Base-by-base conservation (phyloP, 2,113 vertebrate species). In the Tursiops truncatus region DNA sequence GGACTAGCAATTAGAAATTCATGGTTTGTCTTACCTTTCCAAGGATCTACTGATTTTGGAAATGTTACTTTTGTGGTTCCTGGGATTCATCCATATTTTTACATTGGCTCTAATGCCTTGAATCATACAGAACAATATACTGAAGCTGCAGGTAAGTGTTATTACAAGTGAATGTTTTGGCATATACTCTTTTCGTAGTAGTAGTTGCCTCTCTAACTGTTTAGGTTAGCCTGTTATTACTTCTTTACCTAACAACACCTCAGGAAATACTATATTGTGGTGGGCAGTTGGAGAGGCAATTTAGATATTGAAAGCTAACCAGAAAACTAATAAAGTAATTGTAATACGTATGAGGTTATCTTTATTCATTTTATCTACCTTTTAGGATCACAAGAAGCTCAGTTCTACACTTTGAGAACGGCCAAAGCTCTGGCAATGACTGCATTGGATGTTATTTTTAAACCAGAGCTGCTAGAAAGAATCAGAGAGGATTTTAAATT, bases 31-130 rank as follows among this genome's bases (percentile, higher is more conserved):
- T 89, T 87, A 53, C 38, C 41, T 93, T 93, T 97, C 86, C 56
- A 98, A 99, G 99, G 99, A 95, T 99, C 99, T 95, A 99, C 99
- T 0, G 99, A 99, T 97, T 99, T 99, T 98, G 99, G 99, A 95
- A 99, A 99, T 93, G 99, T 99, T 50, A 99, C 99, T 10, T 99
- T 98, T 98, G 84, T 98, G 68, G 98, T 99, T 88, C 99, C 99
- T 95, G 99, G 99, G 25, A 98, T 99, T 98, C 99, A 99, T 97
- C 98, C 99, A 4, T 99, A 99, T 96, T 99, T 99, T 98, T 99
- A 99, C 97, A 99, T 99, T 98, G 98, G 99, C 70, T 99, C 99
- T 5, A 96, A 99, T 56, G 99, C 99, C 1, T 76, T 99, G 85
- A 99, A 99, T 97, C 99, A 99, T 97, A 99, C 99, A 0, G 98